phyloP scores from a whole-genome alignment of 1,140 invertebrate species.

The Himalopsyche phryganea region DNA sequence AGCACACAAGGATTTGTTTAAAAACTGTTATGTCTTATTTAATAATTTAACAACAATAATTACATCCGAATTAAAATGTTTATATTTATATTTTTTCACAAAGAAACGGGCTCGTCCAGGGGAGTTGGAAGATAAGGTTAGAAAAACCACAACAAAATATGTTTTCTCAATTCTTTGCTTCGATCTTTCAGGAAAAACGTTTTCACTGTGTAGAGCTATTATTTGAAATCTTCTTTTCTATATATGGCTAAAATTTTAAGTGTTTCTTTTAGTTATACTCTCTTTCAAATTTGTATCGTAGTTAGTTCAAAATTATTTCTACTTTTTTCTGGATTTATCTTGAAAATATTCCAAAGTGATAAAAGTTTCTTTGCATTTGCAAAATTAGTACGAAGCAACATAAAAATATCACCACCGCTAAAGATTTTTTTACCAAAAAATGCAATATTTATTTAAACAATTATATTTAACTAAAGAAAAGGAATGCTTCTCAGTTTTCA shows the following conservation, averaged over 20 bases:
- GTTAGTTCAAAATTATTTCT: neutral
- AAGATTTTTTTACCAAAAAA: too few relatives aligned
- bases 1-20: neutral
- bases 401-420: too few relatives aligned
- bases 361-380: too few relatives aligned
- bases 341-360: too few relatives aligned
- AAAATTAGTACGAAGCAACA: too few relatives aligned
- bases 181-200: too few relatives aligned
- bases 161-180: slow-evolving; percentile 4
- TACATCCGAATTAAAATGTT: too few relatives aligned
- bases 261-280: neutral
- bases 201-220: slow-evolving; percentile 1
- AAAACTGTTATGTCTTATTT: neutral
- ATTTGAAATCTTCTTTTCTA: slow-evolving; percentile 8
- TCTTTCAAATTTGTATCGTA: too few relatives aligned
- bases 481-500: too few relatives aligned
- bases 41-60: too few relatives aligned
- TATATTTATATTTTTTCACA: slow-evolving; percentile 32
- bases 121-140: slow-evolving; percentile 34
- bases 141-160: slow-evolving; percentile 17
- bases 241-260: neutral
- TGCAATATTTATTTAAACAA: too few relatives aligned
- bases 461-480: too few relatives aligned
- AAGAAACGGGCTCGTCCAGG: slow-evolving; percentile 34
- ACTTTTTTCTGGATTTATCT: neutral